Evolutionary conservation across 23 tunicate species (phyloP), one percentile per base, ranked within the genome.

Genomic region (Aplidium turbinatum): DNA sequence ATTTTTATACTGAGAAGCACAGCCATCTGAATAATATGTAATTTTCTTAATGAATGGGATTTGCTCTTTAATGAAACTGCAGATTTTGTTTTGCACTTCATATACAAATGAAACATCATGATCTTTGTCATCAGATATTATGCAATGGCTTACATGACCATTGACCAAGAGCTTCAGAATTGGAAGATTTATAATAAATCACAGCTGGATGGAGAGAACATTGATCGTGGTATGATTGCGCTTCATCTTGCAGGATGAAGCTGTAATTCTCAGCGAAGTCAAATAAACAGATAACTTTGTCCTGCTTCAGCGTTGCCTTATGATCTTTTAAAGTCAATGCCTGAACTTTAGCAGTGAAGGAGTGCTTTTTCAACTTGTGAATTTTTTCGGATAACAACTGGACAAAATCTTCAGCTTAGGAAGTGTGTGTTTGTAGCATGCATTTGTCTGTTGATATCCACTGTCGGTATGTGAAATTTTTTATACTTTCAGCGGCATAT

Each of bases 151-250:
- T 36, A 35, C 38, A 29, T 7, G 5, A n/a, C n/a, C n/a, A n/a
- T n/a, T n/a, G n/a, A 27, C 50, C n/a, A 7, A 65, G 25, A 7
- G 16, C 7, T 34, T 65, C 25, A 36, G 72, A 18, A 31, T 31
- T 7, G 5, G 18, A 4, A 7, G 24, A 3, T 6, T 16, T 11
- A 26, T 35, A 65, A 30, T 65, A 65, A 3, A 65, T 36, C 3
- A 65, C 24, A 35, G 22, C 72, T 19, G 72, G 72, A 29, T 65
- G 72, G 3, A 65, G 50, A 35, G 72, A 35, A 38, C 72, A 65
- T 36, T 65, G 72, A 36, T 2, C n/a, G 22, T 65, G 36, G 72
- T 65, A 65, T 4, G 28, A 16, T 36, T 65, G 72, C 3, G 22
- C 72, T 65, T 36, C 50, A 38, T 65, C 72, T 65, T 65, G 72